Evolutionary conservation across 2,113 vertebrate species (phyloP).

Genomic region (Melanotaenia duboulayi): DNA sequence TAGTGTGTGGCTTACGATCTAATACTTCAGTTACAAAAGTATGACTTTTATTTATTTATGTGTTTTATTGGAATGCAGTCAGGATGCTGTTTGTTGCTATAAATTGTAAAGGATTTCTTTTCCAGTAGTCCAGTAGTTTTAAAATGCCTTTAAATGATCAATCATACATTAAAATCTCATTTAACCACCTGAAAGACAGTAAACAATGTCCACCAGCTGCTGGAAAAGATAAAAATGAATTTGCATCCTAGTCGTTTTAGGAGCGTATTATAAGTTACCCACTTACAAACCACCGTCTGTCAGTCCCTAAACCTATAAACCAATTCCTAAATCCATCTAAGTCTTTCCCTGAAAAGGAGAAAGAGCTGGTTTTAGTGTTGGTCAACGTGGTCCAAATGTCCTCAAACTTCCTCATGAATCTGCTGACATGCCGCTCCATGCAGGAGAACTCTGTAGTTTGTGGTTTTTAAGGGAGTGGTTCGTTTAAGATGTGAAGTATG

Average conservation of each 20-base stretch:
- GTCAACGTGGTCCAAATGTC: background rate
- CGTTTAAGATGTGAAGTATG: slow-evolving; percentile 20
- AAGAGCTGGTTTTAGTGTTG: slow-evolving; percentile 1
- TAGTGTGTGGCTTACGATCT: no score
- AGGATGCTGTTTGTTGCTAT: no score
- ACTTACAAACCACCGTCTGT: background rate
- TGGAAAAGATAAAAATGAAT: background rate
- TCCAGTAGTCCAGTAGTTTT: no score
- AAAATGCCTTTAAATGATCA: background rate
- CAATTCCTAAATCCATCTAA: background rate
- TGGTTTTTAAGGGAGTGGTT: slow-evolving; percentile 63
- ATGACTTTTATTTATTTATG: no score
- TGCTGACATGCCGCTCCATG: slow-evolving; percentile 23
- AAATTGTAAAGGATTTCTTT: no score
- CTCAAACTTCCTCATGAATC: slow-evolving; percentile 38
- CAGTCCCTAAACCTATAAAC: background rate
- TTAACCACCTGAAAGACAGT: background rate
- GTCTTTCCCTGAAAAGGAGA: background rate
- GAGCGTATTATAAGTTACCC: no score
- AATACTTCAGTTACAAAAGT: no score
- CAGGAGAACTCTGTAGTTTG: slow-evolving; percentile 46
- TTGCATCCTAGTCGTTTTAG: background rate
- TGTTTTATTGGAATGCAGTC: no score
- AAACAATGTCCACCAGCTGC: background rate
- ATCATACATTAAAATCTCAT: background rate